Percentiles rank a stretch among this genome's conserved stretches.
These are phyloP conservation scores for Brachypalpus laphriformis DNA, from an alignment of 2,888 invertebrate genomes.

Conservation along the genomic window DNA sequence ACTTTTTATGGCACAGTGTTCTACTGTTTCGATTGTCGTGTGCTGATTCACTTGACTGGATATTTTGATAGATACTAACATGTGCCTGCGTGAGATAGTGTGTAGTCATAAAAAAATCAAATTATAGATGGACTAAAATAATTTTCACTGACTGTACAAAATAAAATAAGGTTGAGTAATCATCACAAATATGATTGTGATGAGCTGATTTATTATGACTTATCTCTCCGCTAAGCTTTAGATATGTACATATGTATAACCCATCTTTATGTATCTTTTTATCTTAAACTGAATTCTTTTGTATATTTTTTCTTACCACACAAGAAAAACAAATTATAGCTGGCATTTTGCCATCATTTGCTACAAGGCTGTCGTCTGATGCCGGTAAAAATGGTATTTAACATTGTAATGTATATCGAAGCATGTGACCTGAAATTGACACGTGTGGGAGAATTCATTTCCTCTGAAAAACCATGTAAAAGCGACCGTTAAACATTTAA, in stretches of 20 bases:
- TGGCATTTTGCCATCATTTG: neutral
- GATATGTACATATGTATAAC: neutral
- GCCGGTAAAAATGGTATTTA: neutral
- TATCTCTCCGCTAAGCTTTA: neutral
- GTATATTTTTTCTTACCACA: neutral
- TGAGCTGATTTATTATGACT: constrained; percentile 2
- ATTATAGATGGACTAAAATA: neutral
- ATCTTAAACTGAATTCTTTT: neutral
- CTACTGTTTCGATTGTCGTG: too few relatives aligned
- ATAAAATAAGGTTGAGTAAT: constrained; percentile 1
- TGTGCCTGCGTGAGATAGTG: too few relatives aligned
- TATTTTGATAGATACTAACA: too few relatives aligned
- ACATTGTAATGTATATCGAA: neutral
- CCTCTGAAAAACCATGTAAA: neutral
- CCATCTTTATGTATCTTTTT: neutral
- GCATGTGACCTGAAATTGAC: neutral
- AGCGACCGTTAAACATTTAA: neutral
- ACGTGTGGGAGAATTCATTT: neutral
- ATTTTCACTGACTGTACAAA: neutral
- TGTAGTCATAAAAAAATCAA: too few relatives aligned
- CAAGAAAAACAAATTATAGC: neutral
- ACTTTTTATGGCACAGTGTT: too few relatives aligned
- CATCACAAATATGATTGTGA: neutral
- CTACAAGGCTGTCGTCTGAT: neutral
- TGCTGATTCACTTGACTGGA: too few relatives aligned